Evolutionary conservation across 1,140 invertebrate species (phyloP).

Genomic region (Cryptotermes secundus): DNA sequence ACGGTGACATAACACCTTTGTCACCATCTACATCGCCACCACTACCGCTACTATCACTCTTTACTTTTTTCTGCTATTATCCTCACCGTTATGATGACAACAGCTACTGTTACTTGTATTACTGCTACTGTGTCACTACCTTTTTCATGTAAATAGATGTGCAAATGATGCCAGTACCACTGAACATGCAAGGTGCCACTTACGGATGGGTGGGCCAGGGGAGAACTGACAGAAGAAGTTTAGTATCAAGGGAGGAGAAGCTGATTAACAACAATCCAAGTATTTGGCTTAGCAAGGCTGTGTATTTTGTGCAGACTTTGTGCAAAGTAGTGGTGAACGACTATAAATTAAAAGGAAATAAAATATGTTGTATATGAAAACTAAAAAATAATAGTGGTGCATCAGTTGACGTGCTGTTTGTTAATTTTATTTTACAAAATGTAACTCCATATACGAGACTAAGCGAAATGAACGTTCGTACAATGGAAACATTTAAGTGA

Average conservation of each 20-base stretch:
- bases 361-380: not conserved
- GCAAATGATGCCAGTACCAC: not conserved
- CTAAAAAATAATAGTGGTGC: conserved; percentile 29
- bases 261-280: conserved; percentile 25
- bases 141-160: not conserved
- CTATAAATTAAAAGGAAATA: conserved; percentile 2
- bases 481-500: not conserved
- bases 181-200: not conserved
- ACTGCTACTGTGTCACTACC: conserved; percentile 6
- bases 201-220: not conserved
- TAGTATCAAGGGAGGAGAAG: not conserved
- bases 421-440: conserved; percentile 33
- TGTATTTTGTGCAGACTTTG: conserved; percentile 36
- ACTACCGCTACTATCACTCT: not conserved
- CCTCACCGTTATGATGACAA: not conserved
- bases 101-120: not conserved
- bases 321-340: conserved; percentile 7
- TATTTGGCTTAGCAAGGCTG: conserved; percentile 37
- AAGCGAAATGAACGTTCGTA: conserved; percentile 12
- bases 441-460: not conserved
- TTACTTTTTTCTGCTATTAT: not conserved
- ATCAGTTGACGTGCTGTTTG: conserved; percentile 31
- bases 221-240: not conserved
- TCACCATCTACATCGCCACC: not conserved
- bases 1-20: not conserved